phyloP scores from a whole-genome alignment of 2,888 invertebrate species.

The Phyto melanocephala region DNA sequence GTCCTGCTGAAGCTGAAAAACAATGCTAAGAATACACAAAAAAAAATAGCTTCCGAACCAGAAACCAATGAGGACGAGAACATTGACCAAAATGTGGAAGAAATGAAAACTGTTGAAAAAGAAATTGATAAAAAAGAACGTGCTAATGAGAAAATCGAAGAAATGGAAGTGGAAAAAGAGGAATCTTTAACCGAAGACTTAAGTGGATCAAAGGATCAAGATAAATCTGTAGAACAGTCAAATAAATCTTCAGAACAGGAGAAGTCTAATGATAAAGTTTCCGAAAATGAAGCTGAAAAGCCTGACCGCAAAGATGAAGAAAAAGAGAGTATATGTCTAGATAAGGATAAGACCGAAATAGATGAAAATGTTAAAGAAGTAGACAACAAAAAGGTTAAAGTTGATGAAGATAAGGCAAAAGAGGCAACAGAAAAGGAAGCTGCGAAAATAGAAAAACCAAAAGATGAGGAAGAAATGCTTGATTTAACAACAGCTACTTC shows the following conservation, averaged over 20 bases:
- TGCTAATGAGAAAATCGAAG: background rate
- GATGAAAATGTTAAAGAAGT: conserved; percentile 8
- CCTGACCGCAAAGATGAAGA: conserved; percentile 4
- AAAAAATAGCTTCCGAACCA: background rate
- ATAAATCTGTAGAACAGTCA: conserved; percentile 66
- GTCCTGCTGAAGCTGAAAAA: conserved; percentile 76
- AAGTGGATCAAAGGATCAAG: conserved; percentile 56
- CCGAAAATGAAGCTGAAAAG: conserved; percentile 1
- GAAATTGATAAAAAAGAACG: conserved; percentile 22
- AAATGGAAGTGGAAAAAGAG: conserved; percentile 9
- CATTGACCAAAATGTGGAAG: background rate
- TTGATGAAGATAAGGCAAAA: background rate
- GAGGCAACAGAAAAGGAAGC: conserved; percentile 35
- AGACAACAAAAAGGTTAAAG: conserved; percentile 41
- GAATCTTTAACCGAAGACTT: conserved; percentile 45
- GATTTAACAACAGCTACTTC: conserved; percentile 72
- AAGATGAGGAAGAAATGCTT: conserved; percentile 69
- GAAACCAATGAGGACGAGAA: background rate
- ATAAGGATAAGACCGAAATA: background rate
- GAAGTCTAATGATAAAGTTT: conserved; percentile 51
- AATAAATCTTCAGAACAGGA: conserved; percentile 18
- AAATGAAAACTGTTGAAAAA: conserved; percentile 30
- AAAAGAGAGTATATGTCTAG: background rate
- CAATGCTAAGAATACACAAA: conserved; percentile 18
- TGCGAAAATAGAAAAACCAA: conserved; percentile 36